These are phyloP conservation scores for Amazonetta brasiliensis DNA, from an alignment of 2,797 vertebrate species.

Conservation along the genomic window DNA sequence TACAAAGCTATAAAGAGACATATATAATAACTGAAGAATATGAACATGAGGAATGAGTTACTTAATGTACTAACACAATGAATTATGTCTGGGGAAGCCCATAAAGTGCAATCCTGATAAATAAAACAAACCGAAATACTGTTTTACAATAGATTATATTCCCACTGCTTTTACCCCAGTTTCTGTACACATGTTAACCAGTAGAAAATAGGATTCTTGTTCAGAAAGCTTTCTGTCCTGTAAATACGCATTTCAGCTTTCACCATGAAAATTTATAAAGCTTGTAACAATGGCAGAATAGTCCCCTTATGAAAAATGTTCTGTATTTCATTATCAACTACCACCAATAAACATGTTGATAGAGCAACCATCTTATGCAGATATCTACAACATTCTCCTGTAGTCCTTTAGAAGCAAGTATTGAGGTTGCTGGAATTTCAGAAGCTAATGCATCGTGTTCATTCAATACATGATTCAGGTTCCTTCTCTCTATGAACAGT, in stretches of 20 bases:
- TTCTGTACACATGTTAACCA: background rate
- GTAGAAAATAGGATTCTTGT: background rate
- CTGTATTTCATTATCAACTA: background rate
- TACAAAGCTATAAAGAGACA: background rate
- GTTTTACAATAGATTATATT: background rate
- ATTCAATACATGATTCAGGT: background rate
- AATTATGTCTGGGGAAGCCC: background rate
- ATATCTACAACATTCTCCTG: background rate
- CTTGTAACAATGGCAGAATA: background rate
- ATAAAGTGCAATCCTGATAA: background rate
- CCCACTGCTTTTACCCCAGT: background rate
- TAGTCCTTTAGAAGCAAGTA: background rate
- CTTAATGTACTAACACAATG: background rate
- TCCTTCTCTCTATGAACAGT: background rate
- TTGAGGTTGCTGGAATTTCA: background rate
- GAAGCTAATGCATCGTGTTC: background rate
- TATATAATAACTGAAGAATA: background rate
- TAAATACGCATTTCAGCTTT: background rate
- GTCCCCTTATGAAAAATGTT: background rate
- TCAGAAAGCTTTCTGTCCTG: background rate
- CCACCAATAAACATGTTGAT: background rate
- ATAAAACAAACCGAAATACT: background rate
- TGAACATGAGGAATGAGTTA: background rate
- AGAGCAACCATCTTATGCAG: background rate
- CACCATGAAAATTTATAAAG: background rate